These are phyloP conservation scores for Erebia ligea DNA, from an alignment of 2,888 invertebrate genomes.

Conservation along the genomic window DNA sequence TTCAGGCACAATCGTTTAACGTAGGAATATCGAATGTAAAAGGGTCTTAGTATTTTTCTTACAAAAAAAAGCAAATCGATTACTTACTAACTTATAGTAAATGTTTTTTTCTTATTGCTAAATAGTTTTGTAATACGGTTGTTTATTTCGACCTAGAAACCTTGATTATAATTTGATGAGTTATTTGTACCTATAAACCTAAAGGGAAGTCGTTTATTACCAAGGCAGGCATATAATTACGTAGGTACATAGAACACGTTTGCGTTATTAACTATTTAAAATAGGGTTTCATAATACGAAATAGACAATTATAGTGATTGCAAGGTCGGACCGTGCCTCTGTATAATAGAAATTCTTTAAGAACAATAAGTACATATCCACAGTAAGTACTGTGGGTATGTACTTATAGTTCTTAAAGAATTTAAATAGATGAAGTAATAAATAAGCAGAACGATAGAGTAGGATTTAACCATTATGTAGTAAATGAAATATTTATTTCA, in stretches of 20 bases:
- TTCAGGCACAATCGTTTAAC: neutral
- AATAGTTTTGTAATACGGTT: constrained; percentile 6
- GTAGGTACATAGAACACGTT: constrained; percentile 37
- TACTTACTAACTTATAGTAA: neutral
- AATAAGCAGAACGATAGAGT: neutral
- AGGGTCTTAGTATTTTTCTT: neutral
- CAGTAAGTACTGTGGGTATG: too few species aligned
- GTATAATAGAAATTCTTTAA: constrained; percentile 31
- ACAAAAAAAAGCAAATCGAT: constrained; percentile 2
- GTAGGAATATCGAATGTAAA: neutral
- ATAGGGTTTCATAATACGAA: constrained; percentile 40
- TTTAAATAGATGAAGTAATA: constrained; percentile 4
- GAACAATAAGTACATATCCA: constrained; percentile 13
- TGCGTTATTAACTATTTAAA: constrained; percentile 41
- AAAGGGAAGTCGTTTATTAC: constrained; percentile 31
- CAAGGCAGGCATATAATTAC: constrained; percentile 32
- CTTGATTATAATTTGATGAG: constrained; percentile 27
- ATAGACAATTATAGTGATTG: constrained; percentile 31
- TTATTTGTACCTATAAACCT: constrained; percentile 11
- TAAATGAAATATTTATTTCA: too few species aligned
- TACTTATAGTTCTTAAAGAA: too few species aligned
- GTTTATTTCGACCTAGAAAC: constrained; percentile 24
- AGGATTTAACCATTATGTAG: too few species aligned
- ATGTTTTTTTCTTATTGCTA: neutral
- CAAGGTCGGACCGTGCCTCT: constrained; percentile 32